Base-by-base conservation (phyloP, 2,113 vertebrate species). In the Pseudopodoces humilis region DNA sequence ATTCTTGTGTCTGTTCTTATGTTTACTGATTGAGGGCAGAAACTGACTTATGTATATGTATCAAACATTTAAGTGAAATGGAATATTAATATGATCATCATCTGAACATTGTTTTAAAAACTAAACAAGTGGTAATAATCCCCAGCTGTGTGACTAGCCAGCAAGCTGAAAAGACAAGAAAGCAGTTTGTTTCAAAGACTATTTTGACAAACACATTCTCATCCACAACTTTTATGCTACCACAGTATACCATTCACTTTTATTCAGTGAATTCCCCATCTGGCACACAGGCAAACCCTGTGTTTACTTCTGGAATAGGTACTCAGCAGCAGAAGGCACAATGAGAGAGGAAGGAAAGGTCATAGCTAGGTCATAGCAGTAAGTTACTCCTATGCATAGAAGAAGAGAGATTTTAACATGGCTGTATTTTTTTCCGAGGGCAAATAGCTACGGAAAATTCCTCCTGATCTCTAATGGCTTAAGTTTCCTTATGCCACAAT, bases 211-310 rank as follows among this genome's bases (percentile, higher is more conserved):
- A 63, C 4, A 15, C 24, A 37, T 17, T 60, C 8, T 52, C 46
- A 22, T 24, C 16, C 2, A 0, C 53, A 35, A 13, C 30, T 58
- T 82, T 41, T 24, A 27, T 39, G 21, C 5, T 55, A 15, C 11
- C 13, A 28, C 0, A 1, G 16, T 50, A 39, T 30, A 63, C 6
- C 6, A 58, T 11, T 53, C 50, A 69, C 22, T 14, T n/a, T 69
- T 49, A 37, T 13, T 59, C 15, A 46, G 21, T 30, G 43, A 79
- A 50, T 22, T 50, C 14, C 21, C 13, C 30, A 65, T 35, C 43
- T 47, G 17, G 64, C 3, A 2, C 37, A 49, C 2, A 58, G 50
- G 41, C 23, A 86, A 65, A 55, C 50, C 39, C 35, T 43, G 11
- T 46, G 27, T 74, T 76, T 43, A 8, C 76, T 77, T 85, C 56